These are phyloP conservation scores for Poicephalus gulielmi DNA, from an alignment of 2,113 vertebrate species.

Conservation along the genomic window DNA sequence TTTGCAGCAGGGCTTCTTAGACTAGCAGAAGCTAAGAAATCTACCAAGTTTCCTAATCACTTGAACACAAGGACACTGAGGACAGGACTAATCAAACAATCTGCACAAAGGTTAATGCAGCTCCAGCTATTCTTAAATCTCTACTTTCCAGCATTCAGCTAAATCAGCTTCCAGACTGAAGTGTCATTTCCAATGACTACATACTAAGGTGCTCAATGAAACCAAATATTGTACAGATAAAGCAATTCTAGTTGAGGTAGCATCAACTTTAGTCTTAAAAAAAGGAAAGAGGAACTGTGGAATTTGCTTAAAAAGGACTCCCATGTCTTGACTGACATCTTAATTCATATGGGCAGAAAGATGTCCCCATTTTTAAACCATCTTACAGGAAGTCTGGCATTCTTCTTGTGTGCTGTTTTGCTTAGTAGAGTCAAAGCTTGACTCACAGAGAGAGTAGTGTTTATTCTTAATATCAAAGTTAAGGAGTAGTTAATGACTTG, in stretches of 20 bases:
- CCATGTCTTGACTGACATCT: background rate
- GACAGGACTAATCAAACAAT: background rate
- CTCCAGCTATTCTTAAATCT: background rate
- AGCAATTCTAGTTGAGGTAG: background rate
- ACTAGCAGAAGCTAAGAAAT: background rate
- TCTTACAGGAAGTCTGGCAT: background rate
- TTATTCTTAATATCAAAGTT: conserved; percentile 16
- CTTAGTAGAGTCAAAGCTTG: background rate
- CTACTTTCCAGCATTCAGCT: background rate
- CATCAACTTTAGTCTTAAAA: background rate
- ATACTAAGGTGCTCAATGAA: background rate
- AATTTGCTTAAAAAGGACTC: background rate
- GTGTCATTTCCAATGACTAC: background rate
- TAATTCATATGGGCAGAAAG: background rate
- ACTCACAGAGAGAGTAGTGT: background rate
- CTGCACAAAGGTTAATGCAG: background rate
- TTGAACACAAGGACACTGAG: background rate
- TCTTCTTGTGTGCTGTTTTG: background rate
- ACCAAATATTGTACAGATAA: background rate
- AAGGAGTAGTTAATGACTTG: background rate
- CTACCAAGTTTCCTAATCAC: background rate
- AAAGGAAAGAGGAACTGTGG: background rate
- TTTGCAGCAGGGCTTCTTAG: background rate
- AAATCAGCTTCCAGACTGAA: background rate
- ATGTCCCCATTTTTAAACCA: background rate